Evolutionary conservation across 37 sponge, comb jelly and placozoan genomes (phyloP).

Genomic region (Lycopodina hypogea): DNA sequence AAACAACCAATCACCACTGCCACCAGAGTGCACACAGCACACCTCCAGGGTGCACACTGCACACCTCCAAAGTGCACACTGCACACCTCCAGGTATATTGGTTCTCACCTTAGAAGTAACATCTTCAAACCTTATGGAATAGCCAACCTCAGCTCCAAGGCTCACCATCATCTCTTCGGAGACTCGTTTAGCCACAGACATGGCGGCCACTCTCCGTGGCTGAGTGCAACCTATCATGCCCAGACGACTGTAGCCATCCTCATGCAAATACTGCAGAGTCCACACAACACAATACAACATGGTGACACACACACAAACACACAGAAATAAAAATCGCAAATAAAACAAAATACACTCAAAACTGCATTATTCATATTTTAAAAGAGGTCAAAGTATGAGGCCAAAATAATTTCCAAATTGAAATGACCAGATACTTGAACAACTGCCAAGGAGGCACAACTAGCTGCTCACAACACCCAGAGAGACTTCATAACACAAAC

Average conservation of each 20-base stretch:
- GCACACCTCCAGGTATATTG: too few relatives aligned
- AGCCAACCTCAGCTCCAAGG: slow-evolving; percentile 94
- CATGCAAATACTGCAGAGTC: slow-evolving; percentile 84
- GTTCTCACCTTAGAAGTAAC: slow-evolving; percentile 83
- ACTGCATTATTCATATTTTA: not conserved
- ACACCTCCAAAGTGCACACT: too few relatives aligned
- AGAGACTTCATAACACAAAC: too few relatives aligned
- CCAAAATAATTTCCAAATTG: too few relatives aligned
- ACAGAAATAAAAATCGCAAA: not conserved
- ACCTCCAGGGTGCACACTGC: not conserved
- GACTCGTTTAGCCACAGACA: slow-evolving; percentile 99
- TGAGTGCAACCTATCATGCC: slow-evolving; percentile 99
- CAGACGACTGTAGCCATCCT: slow-evolving; percentile 85
- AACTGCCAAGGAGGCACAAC: too few relatives aligned
- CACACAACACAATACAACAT: not conserved
- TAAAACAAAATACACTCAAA: not conserved
- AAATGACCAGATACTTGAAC: too few relatives aligned
- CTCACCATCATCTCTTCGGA: slow-evolving; percentile 86
- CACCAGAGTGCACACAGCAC: not conserved
- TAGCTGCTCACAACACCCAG: too few relatives aligned
- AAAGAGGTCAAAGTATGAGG: too few relatives aligned
- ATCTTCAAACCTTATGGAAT: slow-evolving; percentile 98
- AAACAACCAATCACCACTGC: not conserved
- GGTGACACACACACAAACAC: not conserved
- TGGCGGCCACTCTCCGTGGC: slow-evolving; percentile 98